A percentile compares a stretch with the other conserved stretches of the same genome.
phyloP scores from a whole-genome alignment of 2,113 vertebrate species.

The Leucosticte australis region DNA sequence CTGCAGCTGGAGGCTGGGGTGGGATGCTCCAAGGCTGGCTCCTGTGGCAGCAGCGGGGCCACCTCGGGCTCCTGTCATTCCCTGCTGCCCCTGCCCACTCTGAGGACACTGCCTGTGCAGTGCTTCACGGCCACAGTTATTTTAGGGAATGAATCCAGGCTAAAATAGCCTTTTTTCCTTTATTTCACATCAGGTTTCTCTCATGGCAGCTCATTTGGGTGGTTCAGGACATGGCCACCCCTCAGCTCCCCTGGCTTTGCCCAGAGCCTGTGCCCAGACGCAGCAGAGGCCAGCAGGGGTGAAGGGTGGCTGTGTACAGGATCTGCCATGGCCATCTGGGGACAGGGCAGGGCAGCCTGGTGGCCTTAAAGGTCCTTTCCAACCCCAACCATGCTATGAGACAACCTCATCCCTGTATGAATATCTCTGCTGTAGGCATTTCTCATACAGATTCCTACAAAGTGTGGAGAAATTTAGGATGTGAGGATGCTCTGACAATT shows the following conservation, averaged over 20 bases:
- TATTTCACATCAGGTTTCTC: background rate
- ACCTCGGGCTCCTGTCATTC: background rate
- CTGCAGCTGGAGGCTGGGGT: fast-evolving
- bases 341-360: background rate
- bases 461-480: background rate
- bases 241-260: background rate
- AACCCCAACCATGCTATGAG: background rate
- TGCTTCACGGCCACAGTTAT: background rate
- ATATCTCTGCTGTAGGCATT: background rate
- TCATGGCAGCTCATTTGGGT: background rate
- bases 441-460: background rate
- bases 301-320: background rate
- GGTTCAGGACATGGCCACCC: background rate
- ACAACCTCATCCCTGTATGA: background rate
- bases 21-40: background rate
- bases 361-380: background rate
- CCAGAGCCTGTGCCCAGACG: background rate
- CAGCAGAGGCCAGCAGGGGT: background rate
- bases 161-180: background rate
- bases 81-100: background rate
- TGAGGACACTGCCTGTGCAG: background rate
- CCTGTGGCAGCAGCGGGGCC: no score
- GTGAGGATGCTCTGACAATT: background rate
- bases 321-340: background rate
- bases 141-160: background rate